Evolutionary conservation across 1,140 invertebrate species (phyloP), one percentile per base, ranked within the genome.

Genomic region (Oedothorax gibbosus): DNA sequence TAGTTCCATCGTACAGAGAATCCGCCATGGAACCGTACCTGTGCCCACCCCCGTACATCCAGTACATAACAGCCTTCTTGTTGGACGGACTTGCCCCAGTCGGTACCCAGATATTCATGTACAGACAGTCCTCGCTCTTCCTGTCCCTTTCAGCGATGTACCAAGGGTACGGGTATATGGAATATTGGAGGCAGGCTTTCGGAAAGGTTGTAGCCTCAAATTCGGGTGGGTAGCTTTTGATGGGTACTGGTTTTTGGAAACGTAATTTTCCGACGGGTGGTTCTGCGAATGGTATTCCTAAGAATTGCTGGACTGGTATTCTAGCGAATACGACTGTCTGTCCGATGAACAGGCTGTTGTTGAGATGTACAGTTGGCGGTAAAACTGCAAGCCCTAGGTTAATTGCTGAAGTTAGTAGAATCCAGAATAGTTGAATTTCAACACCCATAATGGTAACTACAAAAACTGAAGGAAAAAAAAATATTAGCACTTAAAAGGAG

Each of bases 21-120:
- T n/a, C 11, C 50, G n/a, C 51, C 20, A 56, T 35, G 0, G 85
- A 81, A 14, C 88, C 88, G 51, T 49, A 75, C 12, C 35, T 72
- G 60, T 88, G 88, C 0, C 77, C 87, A 51, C 88, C 88, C 7
- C 88, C 88, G 73, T 89, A 78, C 8, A 88, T 87, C 64, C 80
- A 88, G 20, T 89, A 88, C 81, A 88, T 85, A 6, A 88, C 88
- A 0, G 88, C 66, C 51, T 95, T 73, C 8, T 69, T 81, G 8
- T 66, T 12, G 6, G 15, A 54, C 0, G 20, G 15, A 12, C 5
- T 51, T 8, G 66, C 14, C 9, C 56, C 4, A 9, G 2, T 93
- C 54, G 97, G 97, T 18, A 95, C 94, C 90, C 94, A 99, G 56
- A 99, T 93, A 89, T 99, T 99, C 60, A 99, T 91, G 89, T 98